Evolutionary conservation across 2,888 invertebrate genomes (phyloP), one percentile per base, ranked within the genome.

Genomic region (Synanthedon formicaeformis): DNA sequence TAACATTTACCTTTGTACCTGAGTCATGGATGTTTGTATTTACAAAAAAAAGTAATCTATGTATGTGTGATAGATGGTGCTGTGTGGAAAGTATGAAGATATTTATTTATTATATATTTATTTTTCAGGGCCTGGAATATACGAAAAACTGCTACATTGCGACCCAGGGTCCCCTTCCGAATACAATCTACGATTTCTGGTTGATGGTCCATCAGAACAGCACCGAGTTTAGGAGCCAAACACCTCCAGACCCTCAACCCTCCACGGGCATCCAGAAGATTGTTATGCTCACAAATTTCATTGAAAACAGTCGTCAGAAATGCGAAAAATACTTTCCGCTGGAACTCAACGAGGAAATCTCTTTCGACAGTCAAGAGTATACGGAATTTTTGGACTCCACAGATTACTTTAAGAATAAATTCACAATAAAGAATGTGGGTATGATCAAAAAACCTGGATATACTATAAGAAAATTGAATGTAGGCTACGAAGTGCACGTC

Each of bases 141-240:
- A 93, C 95, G 56, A 92, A 92, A 56, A 93, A 92, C 65, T 92
- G 94, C 50, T 97, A 96, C 79, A 95, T 97, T 55, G 97, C 96
- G 12, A 96, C 97, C 0, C 97, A 97, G 80, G 97, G 97, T 8
- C 97, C 97, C 1, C 89, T 97, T 71, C 90, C 93, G 23, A 95
- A 96, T 76, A 97, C 97, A 0, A 92, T 96, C 52, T 91, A 90
- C 61, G 97, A 97, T 72, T 96, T 97, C 78, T 97, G 97, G 97
- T 89, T 91, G 41, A 96, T 97, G 96, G 91, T 96, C 4, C 78
- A 88, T 53, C 91, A 91, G 66, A 91, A 91, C 63, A 66, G 79
- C 69, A 34, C 65, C 54, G 63, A 85, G 66, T 69, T 73, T 64
- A 52, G 54, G 59, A 61, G 59, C 55, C 67, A 60, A 52, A 54